A percentile compares a stretch with the other conserved stretches of the same genome.
phyloP scores from a whole-genome alignment of 2,888 invertebrate species.

The Nebria brevicollis region DNA sequence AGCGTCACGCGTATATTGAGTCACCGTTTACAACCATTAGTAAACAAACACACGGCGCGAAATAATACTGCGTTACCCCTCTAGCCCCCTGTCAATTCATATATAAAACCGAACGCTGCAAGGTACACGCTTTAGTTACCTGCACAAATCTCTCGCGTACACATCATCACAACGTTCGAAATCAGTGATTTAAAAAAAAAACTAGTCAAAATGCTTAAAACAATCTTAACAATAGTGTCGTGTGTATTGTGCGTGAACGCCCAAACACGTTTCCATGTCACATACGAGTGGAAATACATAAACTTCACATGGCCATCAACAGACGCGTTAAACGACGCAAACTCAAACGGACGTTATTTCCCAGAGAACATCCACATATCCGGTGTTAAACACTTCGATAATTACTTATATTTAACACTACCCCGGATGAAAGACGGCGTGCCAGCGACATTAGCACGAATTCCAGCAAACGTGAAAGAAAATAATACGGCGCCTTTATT shows the following conservation, averaged over 20 bases:
- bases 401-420: conserved; percentile 74
- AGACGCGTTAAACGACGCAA: conserved; percentile 66
- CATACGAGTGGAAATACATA: conserved; percentile 78
- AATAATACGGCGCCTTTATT: conserved; percentile 68
- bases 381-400: conserved; percentile 75
- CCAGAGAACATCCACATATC: conserved; percentile 75
- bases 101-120: conserved; percentile 30
- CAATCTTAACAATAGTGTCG: background rate
- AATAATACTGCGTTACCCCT: conserved; percentile 40
- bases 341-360: conserved; percentile 70
- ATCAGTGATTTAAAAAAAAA: background rate
- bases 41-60: conserved; percentile 46
- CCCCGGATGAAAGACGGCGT: conserved; percentile 78
- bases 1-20: conserved; percentile 47
- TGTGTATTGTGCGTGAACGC: background rate
- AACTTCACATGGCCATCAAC: conserved; percentile 75
- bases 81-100: conserved; percentile 14
- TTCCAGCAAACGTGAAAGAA: conserved; percentile 64
- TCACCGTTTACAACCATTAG: conserved; percentile 49
- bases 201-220: conserved; percentile 1
- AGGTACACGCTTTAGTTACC: conserved; percentile 27
- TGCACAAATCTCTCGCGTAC: background rate
- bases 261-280: conserved; percentile 70
- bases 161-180: conserved; percentile 4
- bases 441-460: conserved; percentile 74